Conservation (phyloP, 2,113 vertebrate genomes). For the Danionella cerebrum region DNA sequence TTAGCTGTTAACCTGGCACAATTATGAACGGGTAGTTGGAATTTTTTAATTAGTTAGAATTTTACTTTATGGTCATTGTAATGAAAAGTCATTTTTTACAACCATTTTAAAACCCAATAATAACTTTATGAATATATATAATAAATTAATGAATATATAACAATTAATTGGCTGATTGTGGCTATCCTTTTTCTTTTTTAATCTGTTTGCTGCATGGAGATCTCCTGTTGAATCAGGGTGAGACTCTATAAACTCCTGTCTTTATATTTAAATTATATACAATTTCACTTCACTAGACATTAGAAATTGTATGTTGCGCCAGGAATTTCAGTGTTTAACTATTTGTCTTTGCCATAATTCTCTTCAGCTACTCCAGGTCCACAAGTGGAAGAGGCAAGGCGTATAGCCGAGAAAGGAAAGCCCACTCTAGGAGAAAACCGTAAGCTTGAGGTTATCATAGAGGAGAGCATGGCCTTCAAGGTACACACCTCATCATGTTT, state of each 20-base stretch:
- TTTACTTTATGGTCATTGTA: too few relatives aligned
- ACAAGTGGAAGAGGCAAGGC: conserved; percentile 76
- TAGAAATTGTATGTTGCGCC: neutral
- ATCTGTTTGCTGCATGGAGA: conserved; percentile 52
- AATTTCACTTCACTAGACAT: neutral
- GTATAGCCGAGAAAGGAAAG: conserved; percentile 85
- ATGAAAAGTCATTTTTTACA: too few relatives aligned
- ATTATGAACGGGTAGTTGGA: neutral
- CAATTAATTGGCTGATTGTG: neutral
- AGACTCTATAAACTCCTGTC: conserved; percentile 42
- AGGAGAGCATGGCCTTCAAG: conserved; percentile 87
- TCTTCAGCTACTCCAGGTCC: conserved; percentile 60
- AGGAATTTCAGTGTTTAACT: neutral
- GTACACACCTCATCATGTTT: too few relatives aligned
- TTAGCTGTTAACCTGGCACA: neutral
- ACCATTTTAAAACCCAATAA: too few relatives aligned
- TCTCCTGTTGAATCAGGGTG: conserved; percentile 77
- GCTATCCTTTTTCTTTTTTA: neutral
- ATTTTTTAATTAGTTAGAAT: too few relatives aligned
- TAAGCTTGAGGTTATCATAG: conserved; percentile 80
- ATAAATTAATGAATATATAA: too few relatives aligned
- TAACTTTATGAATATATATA: too few relatives aligned
- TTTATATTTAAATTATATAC: too few relatives aligned
- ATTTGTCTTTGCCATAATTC: neutral
- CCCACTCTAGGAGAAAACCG: conserved; percentile 81